Conservation (phyloP, 1,140 invertebrate species). For the Bradysia coprophila region DNA sequence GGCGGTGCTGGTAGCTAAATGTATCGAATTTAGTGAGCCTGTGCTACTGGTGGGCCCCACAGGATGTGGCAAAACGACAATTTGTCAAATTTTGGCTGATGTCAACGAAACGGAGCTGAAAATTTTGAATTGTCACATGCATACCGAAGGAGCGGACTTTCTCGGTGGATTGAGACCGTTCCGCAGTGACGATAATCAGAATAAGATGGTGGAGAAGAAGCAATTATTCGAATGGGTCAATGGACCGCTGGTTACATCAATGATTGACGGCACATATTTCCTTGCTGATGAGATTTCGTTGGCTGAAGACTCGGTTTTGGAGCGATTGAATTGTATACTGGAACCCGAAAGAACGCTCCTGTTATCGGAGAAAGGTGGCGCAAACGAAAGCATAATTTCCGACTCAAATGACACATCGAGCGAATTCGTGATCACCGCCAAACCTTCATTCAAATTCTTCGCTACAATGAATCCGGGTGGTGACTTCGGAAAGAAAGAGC, state of each 20-base stretch:
- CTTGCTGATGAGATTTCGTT: constrained; percentile 98
- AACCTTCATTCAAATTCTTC: constrained; percentile 71
- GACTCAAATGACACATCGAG: constrained; percentile 22
- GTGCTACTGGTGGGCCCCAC: constrained; percentile 94
- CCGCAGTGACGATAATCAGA: constrained; percentile 27
- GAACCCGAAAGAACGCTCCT: constrained; percentile 86
- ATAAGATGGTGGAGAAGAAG: constrained; percentile 16
- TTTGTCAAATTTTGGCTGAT: constrained; percentile 74
- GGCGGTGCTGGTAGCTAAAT: constrained; percentile 79
- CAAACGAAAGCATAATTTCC: constrained; percentile 18
- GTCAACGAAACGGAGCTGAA: constrained; percentile 44
- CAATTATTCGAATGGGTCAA: constrained; percentile 95
- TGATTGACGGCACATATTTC: constrained; percentile 76
- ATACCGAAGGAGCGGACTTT: constrained; percentile 96
- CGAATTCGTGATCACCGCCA: constrained; percentile 48
- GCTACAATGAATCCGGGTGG: constrained; percentile 99
- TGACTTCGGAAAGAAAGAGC: constrained; percentile 98
- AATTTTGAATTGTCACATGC: constrained; percentile 94
- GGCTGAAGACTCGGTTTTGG: constrained; percentile 95
- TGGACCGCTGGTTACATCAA: constrained; percentile 82
- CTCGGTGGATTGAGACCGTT: constrained; percentile 88
- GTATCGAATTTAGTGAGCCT: constrained; percentile 83
- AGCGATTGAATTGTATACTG: constrained; percentile 89
- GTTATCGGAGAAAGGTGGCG: constrained; percentile 70
- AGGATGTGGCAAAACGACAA: constrained; percentile 95